Conservation (phyloP, 2,888 invertebrate genomes). For the Myopa tessellatipennis region DNA sequence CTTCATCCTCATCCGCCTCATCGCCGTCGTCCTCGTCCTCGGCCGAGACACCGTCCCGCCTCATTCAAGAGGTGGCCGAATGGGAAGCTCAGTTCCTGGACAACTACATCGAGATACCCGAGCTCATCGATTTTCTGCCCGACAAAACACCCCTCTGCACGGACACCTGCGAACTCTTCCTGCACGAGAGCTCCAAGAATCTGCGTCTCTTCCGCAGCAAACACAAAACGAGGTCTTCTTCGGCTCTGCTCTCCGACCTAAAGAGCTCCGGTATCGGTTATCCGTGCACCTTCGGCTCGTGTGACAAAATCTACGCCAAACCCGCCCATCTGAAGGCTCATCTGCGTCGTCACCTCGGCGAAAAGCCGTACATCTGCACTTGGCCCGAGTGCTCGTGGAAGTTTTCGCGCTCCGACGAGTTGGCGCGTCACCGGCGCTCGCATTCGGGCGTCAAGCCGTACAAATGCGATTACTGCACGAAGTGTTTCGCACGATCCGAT, state of each 20-base stretch:
- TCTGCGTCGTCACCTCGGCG: slow-evolving; percentile 83
- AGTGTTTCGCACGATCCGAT: slow-evolving; percentile 91
- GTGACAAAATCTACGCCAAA: slow-evolving; percentile 87
- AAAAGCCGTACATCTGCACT: slow-evolving; percentile 79
- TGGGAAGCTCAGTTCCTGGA: slow-evolving; percentile 66
- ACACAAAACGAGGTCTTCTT: slow-evolving; percentile 9
- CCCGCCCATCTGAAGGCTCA: slow-evolving; percentile 92
- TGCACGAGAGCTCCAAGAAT: slow-evolving; percentile 68
- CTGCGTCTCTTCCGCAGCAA: slow-evolving; percentile 52
- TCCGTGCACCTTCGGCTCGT: slow-evolving; percentile 77
- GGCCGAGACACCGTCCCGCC: slow-evolving; percentile 32
- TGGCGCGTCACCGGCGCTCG: slow-evolving; percentile 92
- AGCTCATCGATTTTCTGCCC: slow-evolving; percentile 66
- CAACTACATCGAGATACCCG: slow-evolving; percentile 64
- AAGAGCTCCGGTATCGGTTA: slow-evolving; percentile 64
- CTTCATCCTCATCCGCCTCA: neutral
- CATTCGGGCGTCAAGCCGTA: slow-evolving; percentile 96
- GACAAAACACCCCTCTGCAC: slow-evolving; percentile 72
- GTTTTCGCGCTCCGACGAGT: slow-evolving; percentile 93
- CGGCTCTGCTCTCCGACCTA: neutral
- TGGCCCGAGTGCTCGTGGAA: slow-evolving; percentile 90
- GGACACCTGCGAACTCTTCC: slow-evolving; percentile 70
- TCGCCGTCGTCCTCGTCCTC: neutral
- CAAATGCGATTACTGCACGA: slow-evolving; percentile 86
- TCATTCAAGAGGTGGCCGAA: slow-evolving; percentile 56